Base-by-base conservation (phyloP, 2,797 vertebrate species). In the Cephalopachus bancanus region DNA sequence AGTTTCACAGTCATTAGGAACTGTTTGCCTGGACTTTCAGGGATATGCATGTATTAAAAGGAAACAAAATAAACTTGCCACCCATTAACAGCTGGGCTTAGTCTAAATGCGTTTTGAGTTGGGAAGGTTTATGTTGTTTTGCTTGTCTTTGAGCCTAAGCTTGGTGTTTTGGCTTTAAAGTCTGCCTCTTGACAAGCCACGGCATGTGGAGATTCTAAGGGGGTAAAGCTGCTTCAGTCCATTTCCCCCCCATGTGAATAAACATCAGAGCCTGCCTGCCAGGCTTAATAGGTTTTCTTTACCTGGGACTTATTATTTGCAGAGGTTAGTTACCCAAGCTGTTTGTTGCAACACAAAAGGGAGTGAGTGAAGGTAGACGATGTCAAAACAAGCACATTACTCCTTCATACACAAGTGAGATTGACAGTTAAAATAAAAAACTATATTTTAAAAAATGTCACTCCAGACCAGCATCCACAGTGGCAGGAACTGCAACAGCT, bases 111-210 rank as follows among this genome's bases (percentile, higher is more conserved):
- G 3, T 51, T 65, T 89, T 10, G 44, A 44, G 44, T 44, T 44
- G 44, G 65, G 55, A 78, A 76, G 67, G 6, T 89, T 65, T 71
- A 33, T 60, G 28, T 51, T 6, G 28, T 49, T 97, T 89, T 44
- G n/a, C 90, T 90, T 92, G 55, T 20, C n/a, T 95, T 85, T 91
- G 53, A 49, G 93, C 79, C n/a, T 28, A 75, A 92, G 60, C 74
- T 14, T 3, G 17, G 11, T 44, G 10, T 81, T 84, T 84, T 3
- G 1, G 69, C 60, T 96, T 93, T 89, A 92, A 89, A 67, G n/a
- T 72, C 71, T 49, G 83, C 64, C 64, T 97, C 37, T 83, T 74
- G 75, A 96, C 98, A 95, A 97, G 97, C 64, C 55, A 37, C 79
- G 33, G 5, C 97, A 11, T 79, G 97, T 79, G 44, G 64, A 72